Evolutionary conservation across 1,140 invertebrate genomes (phyloP).

Genomic region (Drosophila simulans): DNA sequence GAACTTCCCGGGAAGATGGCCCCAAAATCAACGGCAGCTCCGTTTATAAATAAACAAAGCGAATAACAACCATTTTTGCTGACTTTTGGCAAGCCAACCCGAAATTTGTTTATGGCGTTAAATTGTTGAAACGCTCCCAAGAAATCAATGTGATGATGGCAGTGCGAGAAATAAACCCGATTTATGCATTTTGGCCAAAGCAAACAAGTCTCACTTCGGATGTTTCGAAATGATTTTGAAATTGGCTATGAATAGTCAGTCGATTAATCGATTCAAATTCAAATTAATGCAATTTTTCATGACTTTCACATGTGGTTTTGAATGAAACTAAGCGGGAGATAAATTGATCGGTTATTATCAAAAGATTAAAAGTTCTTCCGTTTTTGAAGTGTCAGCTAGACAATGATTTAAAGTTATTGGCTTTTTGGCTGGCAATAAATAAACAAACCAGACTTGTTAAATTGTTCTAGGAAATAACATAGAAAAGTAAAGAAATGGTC

Average conservation of each 20-base stretch:
- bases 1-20: conserved; percentile 34
- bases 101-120: conserved; percentile 33
- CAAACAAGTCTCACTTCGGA: conserved; percentile 23
- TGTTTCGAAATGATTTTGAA: conserved; percentile 31
- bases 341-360: conserved; percentile 28
- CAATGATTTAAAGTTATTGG: conserved; percentile 12
- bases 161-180: conserved; percentile 13
- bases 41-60: conserved; percentile 33
- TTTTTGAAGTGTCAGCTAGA: conserved; percentile 11
- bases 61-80: conserved; percentile 1
- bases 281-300: conserved; percentile 44
- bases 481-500: background rate
- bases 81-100: conserved; percentile 29
- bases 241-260: conserved; percentile 31
- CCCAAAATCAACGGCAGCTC: conserved; percentile 19
- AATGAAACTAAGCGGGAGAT: conserved; percentile 29
- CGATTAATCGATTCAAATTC: conserved; percentile 37
- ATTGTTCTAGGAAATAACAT: background rate
- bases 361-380: conserved; percentile 29
- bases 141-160: conserved; percentile 10
- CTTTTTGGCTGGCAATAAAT: conserved; percentile 1
- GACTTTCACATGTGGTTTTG: conserved; percentile 20
- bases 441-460: background rate
- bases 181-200: conserved; percentile 36
- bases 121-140: conserved; percentile 35